phyloP scores from a whole-genome alignment of 2,113 vertebrate species.

The Cephalophus harveyi region DNA sequence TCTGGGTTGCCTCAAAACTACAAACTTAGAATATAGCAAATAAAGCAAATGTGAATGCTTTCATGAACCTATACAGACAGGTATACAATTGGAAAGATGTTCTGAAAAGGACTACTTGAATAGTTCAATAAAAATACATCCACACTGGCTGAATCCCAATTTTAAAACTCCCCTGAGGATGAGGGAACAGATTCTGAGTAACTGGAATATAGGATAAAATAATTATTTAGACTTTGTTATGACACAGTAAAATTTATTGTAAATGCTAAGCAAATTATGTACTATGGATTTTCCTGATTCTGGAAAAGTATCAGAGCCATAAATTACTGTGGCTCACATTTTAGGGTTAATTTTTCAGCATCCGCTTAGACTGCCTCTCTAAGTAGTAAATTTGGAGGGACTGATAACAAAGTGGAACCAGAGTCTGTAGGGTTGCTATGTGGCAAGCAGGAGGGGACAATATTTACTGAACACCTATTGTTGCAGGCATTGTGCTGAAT shows the following conservation, averaged over 20 bases:
- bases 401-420: not conserved
- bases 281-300: not conserved
- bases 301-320: too few relatives aligned
- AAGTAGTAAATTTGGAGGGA: not conserved
- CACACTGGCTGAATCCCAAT: not conserved
- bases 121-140: not conserved
- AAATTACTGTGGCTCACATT: not conserved
- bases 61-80: rapidly evolving
- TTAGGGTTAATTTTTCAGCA: not conserved
- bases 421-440: not conserved
- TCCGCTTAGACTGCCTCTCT: not conserved
- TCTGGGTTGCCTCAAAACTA: not conserved
- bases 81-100: not conserved
- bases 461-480: not conserved
- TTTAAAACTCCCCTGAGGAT: not conserved
- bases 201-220: not conserved
- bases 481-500: not conserved
- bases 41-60: not conserved
- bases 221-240: not conserved
- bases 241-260: not conserved
- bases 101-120: not conserved
- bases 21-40: not conserved
- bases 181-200: not conserved
- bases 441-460: not conserved
- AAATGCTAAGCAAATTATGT: not conserved